Evolutionary conservation across 2,797 vertebrate species (phyloP).

Genomic region (Lerista edwardsae): DNA sequence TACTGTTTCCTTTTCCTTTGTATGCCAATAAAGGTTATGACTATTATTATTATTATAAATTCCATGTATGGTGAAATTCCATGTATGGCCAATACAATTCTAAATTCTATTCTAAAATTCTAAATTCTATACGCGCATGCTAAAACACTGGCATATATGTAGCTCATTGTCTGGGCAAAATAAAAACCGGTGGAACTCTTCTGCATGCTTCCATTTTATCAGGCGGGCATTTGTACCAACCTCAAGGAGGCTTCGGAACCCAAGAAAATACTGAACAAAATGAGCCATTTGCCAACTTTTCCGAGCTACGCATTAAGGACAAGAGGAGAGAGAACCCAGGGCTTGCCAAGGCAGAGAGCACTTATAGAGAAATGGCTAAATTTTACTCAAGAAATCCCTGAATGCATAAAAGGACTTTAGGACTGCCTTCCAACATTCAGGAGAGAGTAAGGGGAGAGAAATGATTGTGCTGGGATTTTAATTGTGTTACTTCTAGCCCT

Average conservation of each 20-base stretch:
- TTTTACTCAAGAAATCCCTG: slow-evolving; percentile 36
- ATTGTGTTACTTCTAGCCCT: slow-evolving; percentile 68
- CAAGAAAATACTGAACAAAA: slow-evolving; percentile 18
- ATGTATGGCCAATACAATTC: too few species aligned
- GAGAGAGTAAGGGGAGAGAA: slow-evolving; percentile 56
- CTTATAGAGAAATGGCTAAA: slow-evolving; percentile 30
- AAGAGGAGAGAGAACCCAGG: neutral
- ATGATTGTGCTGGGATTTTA: slow-evolving; percentile 61
- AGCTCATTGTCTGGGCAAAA: neutral
- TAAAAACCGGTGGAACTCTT: slow-evolving; percentile 9
- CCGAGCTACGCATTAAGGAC: neutral
- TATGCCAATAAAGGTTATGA: too few species aligned
- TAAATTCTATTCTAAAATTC: too few species aligned
- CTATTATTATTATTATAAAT: too few species aligned
- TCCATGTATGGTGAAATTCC: too few species aligned
- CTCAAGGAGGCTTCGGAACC: neutral
- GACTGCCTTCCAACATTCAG: slow-evolving; percentile 58
- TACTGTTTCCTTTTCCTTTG: too few species aligned
- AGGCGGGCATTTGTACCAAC: slow-evolving; percentile 16
- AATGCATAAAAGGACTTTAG: slow-evolving; percentile 43
- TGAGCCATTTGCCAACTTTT: slow-evolving; percentile 7
- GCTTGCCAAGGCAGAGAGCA: slow-evolving; percentile 55
- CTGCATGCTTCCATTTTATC: neutral
- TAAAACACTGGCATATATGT: too few species aligned
- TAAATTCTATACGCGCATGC: too few species aligned